Conservation (phyloP, 2,888 invertebrate genomes). For the Acleris holmiana region DNA sequence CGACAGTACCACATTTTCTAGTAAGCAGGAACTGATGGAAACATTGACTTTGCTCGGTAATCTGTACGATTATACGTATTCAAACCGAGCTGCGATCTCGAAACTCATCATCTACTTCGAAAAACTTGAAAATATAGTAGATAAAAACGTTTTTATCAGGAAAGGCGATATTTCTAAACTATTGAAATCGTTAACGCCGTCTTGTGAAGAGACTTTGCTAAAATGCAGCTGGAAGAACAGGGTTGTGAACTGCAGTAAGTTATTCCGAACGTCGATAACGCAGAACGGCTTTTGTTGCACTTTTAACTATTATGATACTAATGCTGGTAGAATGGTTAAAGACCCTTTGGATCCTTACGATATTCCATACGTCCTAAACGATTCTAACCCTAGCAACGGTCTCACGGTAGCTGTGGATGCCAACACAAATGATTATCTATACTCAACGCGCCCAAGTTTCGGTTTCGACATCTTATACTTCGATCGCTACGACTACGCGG, state of each 20-base stretch:
- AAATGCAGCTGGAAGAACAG: constrained; percentile 24
- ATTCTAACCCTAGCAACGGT: constrained; percentile 2
- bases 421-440: constrained; percentile 31
- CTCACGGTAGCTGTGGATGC: constrained; percentile 19
- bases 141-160: constrained; percentile 10
- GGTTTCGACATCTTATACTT: constrained; percentile 30
- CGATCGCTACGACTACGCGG: constrained; percentile 35
- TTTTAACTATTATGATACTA: constrained; percentile 34
- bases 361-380: constrained; percentile 5
- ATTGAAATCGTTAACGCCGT: constrained; percentile 20
- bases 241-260: constrained; percentile 6
- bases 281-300: constrained; percentile 31
- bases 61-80: constrained; percentile 31
- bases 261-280: constrained; percentile 24
- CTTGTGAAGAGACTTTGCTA: constrained; percentile 29
- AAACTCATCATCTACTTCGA: constrained; percentile 22
- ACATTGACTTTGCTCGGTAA: constrained; percentile 20
- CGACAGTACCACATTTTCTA: constrained; percentile 27
- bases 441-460: constrained; percentile 24
- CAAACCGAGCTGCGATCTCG: constrained; percentile 7
- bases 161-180: constrained; percentile 15
- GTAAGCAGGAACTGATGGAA: constrained; percentile 26
- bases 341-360: constrained; percentile 20
- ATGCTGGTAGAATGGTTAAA: constrained; percentile 27
- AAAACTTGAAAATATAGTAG: constrained; percentile 14